Evolutionary conservation across 2,113 vertebrate species (phyloP).

Genomic region (Brachirus orientalis): DNA sequence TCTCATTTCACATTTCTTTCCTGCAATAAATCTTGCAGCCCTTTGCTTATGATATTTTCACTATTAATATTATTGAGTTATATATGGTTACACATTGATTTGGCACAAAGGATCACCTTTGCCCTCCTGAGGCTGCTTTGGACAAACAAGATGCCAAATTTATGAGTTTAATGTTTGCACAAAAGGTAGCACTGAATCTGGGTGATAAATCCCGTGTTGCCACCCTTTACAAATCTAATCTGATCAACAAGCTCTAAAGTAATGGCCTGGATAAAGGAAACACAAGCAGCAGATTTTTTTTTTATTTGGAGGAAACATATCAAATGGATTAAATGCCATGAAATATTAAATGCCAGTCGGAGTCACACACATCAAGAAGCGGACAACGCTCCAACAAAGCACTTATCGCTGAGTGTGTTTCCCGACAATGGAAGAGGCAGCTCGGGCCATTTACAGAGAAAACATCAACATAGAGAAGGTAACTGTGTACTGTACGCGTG

Average conservation of each 20-base stretch:
- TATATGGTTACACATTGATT: conserved; percentile 32
- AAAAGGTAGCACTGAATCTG: conserved; percentile 40
- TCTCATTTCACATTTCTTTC: conserved; percentile 30
- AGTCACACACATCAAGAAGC: conserved; percentile 66
- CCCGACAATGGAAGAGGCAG: conserved; percentile 72
- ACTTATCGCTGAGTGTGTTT: conserved; percentile 78
- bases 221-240: conserved; percentile 62
- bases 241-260: conserved; percentile 72
- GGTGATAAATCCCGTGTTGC: conserved; percentile 53
- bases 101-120: conserved; percentile 39
- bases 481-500: conserved; percentile 16
- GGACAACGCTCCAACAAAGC: conserved; percentile 65
- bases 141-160: conserved; percentile 43
- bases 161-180: conserved; percentile 26
- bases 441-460: conserved; percentile 70
- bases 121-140: conserved; percentile 36
- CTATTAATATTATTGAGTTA: conserved; percentile 36
- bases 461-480: conserved; percentile 62
- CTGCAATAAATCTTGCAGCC: conserved; percentile 31
- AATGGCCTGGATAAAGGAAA: conserved; percentile 67
- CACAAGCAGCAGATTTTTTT: conserved; percentile 51
- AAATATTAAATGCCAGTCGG: conserved; percentile 79
- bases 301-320: conserved; percentile 68
- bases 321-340: conserved; percentile 80
- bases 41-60: conserved; percentile 25